Percentiles rank a stretch among this genome's conserved stretches.
Evolutionary conservation across 2,113 vertebrate species (phyloP).

Genomic region (Dolichallabes microphthalmus): DNA sequence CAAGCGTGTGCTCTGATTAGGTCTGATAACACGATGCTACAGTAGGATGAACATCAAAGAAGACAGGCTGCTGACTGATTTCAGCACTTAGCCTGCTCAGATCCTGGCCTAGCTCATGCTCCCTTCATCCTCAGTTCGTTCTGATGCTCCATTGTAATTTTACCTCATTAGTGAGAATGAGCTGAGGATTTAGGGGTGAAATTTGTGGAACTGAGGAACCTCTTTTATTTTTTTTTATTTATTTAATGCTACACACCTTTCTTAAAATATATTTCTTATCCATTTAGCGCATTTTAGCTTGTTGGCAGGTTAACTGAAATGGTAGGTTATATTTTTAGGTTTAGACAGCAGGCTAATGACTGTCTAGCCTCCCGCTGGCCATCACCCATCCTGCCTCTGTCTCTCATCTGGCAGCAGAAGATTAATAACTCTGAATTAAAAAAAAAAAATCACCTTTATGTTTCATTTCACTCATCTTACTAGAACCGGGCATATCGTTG

Average conservation of each 20-base stretch:
- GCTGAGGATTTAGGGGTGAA: slow-evolving; percentile 25
- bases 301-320: slow-evolving; percentile 64
- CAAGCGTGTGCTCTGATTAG: slow-evolving; percentile 48
- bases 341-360: slow-evolving; percentile 61
- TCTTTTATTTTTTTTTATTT: slow-evolving; percentile 23
- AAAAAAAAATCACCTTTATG: slow-evolving; percentile 39
- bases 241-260: slow-evolving; percentile 27
- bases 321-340: slow-evolving; percentile 63
- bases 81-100: slow-evolving; percentile 31
- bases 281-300: slow-evolving; percentile 42
- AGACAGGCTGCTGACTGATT: slow-evolving; percentile 41
- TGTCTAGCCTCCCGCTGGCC: slow-evolving; percentile 62
- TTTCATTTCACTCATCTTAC: slow-evolving; percentile 46
- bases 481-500: slow-evolving; percentile 48
- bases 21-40: slow-evolving; percentile 41
- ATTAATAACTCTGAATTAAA: slow-evolving; percentile 46
- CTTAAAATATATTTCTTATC: slow-evolving; percentile 37
- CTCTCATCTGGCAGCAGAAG: slow-evolving; percentile 54
- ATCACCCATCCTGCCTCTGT: slow-evolving; percentile 47
- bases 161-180: slow-evolving; percentile 25
- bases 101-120: slow-evolving; percentile 17
- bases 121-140: slow-evolving; percentile 27
- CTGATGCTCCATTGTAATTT: slow-evolving; percentile 44
- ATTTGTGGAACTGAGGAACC: slow-evolving; percentile 27
- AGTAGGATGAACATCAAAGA: slow-evolving; percentile 52